phyloP scores from a whole-genome alignment of 2,113 vertebrate species.

The Tauraco erythrolophus region DNA sequence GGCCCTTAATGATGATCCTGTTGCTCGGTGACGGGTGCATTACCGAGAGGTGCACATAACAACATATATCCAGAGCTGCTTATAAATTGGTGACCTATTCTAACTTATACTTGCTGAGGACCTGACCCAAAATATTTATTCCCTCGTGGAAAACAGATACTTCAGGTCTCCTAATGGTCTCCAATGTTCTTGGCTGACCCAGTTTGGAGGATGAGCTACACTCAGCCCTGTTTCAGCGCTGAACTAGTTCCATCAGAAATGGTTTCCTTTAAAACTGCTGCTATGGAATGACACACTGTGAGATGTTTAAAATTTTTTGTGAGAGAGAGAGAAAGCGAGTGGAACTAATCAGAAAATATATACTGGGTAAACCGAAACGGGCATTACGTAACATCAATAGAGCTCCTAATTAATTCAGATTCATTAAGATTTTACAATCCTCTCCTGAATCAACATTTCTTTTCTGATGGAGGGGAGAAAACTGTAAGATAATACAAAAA shows the following conservation, averaged over 20 bases:
- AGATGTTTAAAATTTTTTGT: neutral
- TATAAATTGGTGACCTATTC: neutral
- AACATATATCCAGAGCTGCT: conserved; percentile 8
- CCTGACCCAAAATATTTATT: conserved; percentile 52
- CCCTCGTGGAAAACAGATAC: neutral
- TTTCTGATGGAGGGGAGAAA: conserved; percentile 15
- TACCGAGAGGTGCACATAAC: neutral
- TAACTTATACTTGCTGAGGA: neutral
- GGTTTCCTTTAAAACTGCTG: conserved; percentile 32
- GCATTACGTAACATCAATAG: conserved; percentile 15
- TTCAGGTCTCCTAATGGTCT: conserved; percentile 52
- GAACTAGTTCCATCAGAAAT: conserved; percentile 61
- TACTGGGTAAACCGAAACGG: neutral
- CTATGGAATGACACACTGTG: neutral
- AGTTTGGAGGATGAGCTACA: conserved; percentile 47
- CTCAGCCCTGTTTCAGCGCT: conserved; percentile 20
- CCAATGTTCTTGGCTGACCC: conserved; percentile 13
- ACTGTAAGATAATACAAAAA: conserved; percentile 29
- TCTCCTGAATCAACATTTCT: conserved; percentile 36
- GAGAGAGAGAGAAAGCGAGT: neutral
- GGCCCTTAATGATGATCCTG: conserved; percentile 54
- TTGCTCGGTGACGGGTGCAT: neutral
- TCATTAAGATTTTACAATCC: conserved; percentile 17
- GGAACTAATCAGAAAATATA: conserved; percentile 29
- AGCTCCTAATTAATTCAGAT: conserved; percentile 53